Evolutionary conservation across 1,140 invertebrate species (phyloP).

Genomic region (Phthorimaea operculella): DNA sequence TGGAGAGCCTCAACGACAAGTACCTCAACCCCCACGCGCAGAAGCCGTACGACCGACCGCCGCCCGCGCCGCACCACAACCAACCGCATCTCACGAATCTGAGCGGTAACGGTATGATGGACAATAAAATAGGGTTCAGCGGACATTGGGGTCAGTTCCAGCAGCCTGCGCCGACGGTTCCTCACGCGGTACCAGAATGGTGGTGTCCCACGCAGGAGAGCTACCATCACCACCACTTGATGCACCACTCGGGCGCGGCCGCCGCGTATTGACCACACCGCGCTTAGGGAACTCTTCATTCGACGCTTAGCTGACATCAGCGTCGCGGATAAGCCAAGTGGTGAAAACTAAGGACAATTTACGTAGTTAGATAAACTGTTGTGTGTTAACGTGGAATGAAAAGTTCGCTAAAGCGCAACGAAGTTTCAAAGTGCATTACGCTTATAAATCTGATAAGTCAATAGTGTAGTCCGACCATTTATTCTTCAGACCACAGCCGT

Average conservation of each 20-base stretch:
- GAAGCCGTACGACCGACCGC: constrained; percentile 46
- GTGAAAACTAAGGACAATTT: not conserved
- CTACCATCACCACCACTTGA: constrained; percentile 60
- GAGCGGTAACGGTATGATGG: constrained; percentile 56
- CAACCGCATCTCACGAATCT: constrained; percentile 60
- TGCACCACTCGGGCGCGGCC: constrained; percentile 62
- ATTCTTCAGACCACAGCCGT: constrained; percentile 32
- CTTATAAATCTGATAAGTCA: constrained; percentile 33
- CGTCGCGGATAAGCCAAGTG: not conserved
- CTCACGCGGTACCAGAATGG: constrained; percentile 59
- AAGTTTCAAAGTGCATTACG: constrained; percentile 41
- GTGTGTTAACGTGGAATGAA: constrained; percentile 51
- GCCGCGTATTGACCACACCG: constrained; percentile 66
- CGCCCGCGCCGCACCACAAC: constrained; percentile 44
- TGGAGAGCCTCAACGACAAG: constrained; percentile 64
- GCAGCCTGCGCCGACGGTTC: constrained; percentile 50
- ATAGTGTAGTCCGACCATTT: constrained; percentile 27
- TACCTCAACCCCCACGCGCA: constrained; percentile 62
- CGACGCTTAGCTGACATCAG: constrained; percentile 24
- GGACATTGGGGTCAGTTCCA: constrained; percentile 59
- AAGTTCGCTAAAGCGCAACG: constrained; percentile 57
- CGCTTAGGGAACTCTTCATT: constrained; percentile 66
- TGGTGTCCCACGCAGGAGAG: constrained; percentile 63
- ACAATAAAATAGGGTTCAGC: constrained; percentile 55
- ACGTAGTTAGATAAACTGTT: not conserved